Evolutionary conservation across 2,113 vertebrate species (phyloP).

Genomic region (Tenrec ecaudatus): DNA sequence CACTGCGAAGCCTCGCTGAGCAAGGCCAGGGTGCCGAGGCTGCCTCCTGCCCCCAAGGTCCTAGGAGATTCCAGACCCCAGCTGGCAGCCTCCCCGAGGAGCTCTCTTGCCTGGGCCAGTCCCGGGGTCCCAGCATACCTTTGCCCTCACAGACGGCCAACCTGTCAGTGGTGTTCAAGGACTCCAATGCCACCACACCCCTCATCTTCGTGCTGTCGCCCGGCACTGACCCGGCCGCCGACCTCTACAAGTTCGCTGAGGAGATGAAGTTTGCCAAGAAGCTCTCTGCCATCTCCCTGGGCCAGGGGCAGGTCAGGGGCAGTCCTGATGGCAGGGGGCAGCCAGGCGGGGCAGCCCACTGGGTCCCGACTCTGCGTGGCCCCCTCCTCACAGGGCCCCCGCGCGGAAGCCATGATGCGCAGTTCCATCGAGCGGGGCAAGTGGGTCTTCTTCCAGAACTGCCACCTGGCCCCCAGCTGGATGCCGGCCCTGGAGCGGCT

Average conservation of each 20-base stretch:
- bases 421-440: constrained; percentile 92
- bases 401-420: constrained; percentile 92
- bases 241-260: constrained; percentile 96
- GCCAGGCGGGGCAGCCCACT: not conserved
- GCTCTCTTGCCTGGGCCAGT: not conserved
- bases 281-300: constrained; percentile 93
- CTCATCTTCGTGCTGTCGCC: constrained; percentile 94
- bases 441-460: constrained; percentile 98
- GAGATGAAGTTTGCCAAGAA: constrained; percentile 95
- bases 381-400: constrained; percentile 88
- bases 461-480: constrained; percentile 97
- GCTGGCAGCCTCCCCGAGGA: not conserved
- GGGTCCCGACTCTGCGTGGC: not conserved
- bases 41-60: not conserved
- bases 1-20: not conserved
- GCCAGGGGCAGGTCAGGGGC: constrained; percentile 92
- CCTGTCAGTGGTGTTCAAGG: constrained; percentile 90
- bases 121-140: not conserved
- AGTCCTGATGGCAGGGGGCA: not conserved
- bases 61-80: not conserved
- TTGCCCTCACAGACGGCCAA: constrained; percentile 89
- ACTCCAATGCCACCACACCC: constrained; percentile 89
- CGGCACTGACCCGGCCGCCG: constrained; percentile 92
- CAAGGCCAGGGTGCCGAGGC: not conserved
- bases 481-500: constrained; percentile 95